Base-by-base conservation (phyloP, 2,888 invertebrate species). In the Iphiclides podalirius region DNA sequence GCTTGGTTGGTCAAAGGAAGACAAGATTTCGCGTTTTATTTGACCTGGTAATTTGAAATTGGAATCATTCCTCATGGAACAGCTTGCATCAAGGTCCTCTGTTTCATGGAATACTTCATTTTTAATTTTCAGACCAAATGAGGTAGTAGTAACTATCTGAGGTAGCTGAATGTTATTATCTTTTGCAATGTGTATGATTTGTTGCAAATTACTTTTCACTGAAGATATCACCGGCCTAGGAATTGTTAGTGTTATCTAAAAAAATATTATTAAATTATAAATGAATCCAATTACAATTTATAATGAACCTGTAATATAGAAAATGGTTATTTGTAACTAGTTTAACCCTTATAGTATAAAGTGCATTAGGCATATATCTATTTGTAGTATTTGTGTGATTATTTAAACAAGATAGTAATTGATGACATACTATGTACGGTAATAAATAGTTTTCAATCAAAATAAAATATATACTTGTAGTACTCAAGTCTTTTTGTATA, bases 161-260 rank as follows among this genome's bases (percentile, higher is more conserved):
- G 67, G 53, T 51, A 78, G 51, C 17, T 57, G 53, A 45, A 79
- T 77, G 23, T 75, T 64, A 47, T 66, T 61, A n/a, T 60, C 52
- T 20, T 54, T 40, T 11, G 79, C 81, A 52, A 75, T 63, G 28
- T 65, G 59, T 53, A 63, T 56, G 47, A 85, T 80, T 26, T 53
- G 53, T 47, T 61, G 52, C 39, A 85, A 63, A 47, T 78, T 75
- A 33, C 55, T 70, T 34, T 69, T 61, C 13, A 85, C 52, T 36
- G 59, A 58, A 38, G 55, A 44, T 35, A 76, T 48, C 7, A 85
- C 67, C 38, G 59, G 43, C 15, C 61, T 56, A 41, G 86, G 84
- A 23, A 86, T 67, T 47, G 58, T 65, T 9, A 86, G 59, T 23
- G 63, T 63, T 36, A 82, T 65, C 83, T 86, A 52, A 36, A 63